Conservation (phyloP, 2,888 invertebrate genomes). For the Yponomeuta cagnagella region DNA sequence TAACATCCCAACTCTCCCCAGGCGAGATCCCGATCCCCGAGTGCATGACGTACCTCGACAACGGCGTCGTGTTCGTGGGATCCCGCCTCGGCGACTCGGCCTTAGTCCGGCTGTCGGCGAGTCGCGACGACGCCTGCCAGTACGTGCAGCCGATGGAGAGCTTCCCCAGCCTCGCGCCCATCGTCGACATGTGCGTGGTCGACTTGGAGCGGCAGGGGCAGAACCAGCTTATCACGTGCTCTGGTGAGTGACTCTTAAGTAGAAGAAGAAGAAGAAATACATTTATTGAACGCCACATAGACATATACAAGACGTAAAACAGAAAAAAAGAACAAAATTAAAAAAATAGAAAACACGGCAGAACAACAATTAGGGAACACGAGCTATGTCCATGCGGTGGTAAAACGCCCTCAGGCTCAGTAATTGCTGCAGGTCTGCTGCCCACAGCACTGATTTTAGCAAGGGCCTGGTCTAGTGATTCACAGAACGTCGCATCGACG, state of each 20-base stretch:
- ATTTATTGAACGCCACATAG: too few relatives aligned
- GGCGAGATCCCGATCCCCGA: constrained; percentile 96
- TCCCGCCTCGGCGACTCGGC: constrained; percentile 98
- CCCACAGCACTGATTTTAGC: too few relatives aligned
- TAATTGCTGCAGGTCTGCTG: too few relatives aligned
- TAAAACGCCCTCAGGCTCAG: too few relatives aligned
- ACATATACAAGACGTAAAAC: too few relatives aligned
- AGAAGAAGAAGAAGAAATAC: too few relatives aligned
- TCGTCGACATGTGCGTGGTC: constrained; percentile 98
- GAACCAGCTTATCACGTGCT: constrained; percentile 98
- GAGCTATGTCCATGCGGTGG: too few relatives aligned
- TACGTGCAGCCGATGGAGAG: constrained; percentile 97
- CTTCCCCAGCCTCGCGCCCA: constrained; percentile 97
- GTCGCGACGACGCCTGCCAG: constrained; percentile 88
- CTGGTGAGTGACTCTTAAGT: constrained; percentile 71
- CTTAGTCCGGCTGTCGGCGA: constrained; percentile 89
- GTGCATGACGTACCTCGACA: constrained; percentile 98
- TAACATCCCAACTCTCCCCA: constrained; percentile 27
- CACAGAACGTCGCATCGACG: too few relatives aligned
- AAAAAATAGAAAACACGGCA: too few relatives aligned
- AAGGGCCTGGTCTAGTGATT: too few relatives aligned
- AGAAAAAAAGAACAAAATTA: too few relatives aligned
- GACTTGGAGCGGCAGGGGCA: constrained; percentile 98
- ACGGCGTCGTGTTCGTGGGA: constrained; percentile 97
- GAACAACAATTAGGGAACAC: too few relatives aligned